These are phyloP conservation scores for Drosophila hamatofila DNA, from an alignment of 2,888 invertebrate genomes.

Conservation along the genomic window DNA sequence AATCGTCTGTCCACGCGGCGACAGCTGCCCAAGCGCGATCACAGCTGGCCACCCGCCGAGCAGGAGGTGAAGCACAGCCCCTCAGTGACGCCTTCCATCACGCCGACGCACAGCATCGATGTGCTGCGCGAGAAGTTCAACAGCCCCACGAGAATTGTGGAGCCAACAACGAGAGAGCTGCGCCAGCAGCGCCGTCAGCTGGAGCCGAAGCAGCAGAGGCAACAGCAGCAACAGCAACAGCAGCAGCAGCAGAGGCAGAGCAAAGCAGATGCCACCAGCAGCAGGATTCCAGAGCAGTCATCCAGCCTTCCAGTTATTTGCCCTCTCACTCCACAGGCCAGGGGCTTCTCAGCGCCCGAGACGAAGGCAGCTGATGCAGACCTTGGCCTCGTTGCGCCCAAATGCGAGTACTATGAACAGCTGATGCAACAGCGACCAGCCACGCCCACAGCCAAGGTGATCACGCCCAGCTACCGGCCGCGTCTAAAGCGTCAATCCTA, in stretches of 20 bases:
- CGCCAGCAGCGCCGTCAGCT: slow-evolving; percentile 47
- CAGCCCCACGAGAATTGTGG: slow-evolving; percentile 77
- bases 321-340: slow-evolving; percentile 51
- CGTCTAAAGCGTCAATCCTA: slow-evolving; percentile 59
- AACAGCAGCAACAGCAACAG: background rate
- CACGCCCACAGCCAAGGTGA: slow-evolving; percentile 20
- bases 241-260: background rate
- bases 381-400: slow-evolving; percentile 83
- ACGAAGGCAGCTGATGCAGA: slow-evolving; percentile 81
- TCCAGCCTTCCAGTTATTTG: background rate
- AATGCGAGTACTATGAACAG: slow-evolving; percentile 82
- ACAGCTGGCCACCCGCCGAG: slow-evolving; percentile 84
- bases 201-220: slow-evolving; percentile 1
- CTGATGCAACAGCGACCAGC: slow-evolving; percentile 51
- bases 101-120: slow-evolving; percentile 74
- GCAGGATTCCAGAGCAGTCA: background rate
- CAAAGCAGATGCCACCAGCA: background rate
- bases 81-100: slow-evolving; percentile 39
- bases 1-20: slow-evolving; percentile 83
- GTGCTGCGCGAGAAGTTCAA: slow-evolving; percentile 82
- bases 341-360: slow-evolving; percentile 81
- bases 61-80: slow-evolving; percentile 1
- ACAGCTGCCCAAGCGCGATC: slow-evolving; percentile 80
- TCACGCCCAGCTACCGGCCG: slow-evolving; percentile 30
- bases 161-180: slow-evolving; percentile 54